Conservation (phyloP, 64 coral and sea anemone species). For the Montipora capricornis region DNA sequence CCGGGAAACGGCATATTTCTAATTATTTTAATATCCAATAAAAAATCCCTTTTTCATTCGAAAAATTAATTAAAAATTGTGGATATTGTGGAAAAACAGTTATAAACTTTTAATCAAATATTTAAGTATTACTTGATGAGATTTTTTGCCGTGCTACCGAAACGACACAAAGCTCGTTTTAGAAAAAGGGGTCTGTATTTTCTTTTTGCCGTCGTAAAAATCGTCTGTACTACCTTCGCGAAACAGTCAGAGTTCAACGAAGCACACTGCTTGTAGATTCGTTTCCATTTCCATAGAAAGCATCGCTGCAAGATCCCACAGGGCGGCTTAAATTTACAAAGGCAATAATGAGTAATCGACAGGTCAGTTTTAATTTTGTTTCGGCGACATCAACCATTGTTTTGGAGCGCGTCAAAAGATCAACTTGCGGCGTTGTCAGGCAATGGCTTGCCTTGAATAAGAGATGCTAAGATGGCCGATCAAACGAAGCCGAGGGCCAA, state of each 20-base stretch:
- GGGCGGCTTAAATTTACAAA: slow-evolving; percentile 4
- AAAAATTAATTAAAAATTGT: not conserved
- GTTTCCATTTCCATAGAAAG: slow-evolving; percentile 14
- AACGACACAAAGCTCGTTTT: not conserved
- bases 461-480: not conserved
- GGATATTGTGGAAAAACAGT: not conserved
- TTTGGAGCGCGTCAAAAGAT: not conserved
- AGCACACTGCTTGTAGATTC: not conserved
- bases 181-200: not conserved
- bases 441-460: too few relatives aligned
- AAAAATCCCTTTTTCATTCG: not conserved
- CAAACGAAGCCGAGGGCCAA: not conserved
- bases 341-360: not conserved
- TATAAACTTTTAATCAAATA: slow-evolving; percentile 17
- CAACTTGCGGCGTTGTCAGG: not conserved
- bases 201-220: not conserved
- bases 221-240: not conserved
- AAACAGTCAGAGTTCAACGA: not conserved
- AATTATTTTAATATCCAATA: not conserved
- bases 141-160: not conserved
- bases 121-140: not conserved
- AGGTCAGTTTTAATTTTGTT: not conserved
- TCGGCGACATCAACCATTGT: not conserved
- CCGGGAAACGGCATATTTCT: too few relatives aligned
- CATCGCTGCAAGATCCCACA: not conserved